Evolutionary conservation across 2,113 vertebrate genomes (phyloP).

Genomic region (Gila orcuttii): DNA sequence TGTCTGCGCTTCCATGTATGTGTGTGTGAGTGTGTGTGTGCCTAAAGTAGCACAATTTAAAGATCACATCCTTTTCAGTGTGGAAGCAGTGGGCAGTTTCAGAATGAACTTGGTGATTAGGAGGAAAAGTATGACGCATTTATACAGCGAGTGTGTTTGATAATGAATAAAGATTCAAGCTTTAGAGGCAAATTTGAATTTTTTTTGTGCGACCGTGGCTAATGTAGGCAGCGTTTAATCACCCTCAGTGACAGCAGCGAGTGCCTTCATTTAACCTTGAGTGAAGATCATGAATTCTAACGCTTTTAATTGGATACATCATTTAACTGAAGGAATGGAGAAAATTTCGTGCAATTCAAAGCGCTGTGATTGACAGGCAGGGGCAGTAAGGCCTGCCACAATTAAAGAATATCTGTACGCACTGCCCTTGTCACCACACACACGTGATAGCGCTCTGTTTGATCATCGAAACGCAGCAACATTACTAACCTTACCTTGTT

Average conservation of each 20-base stretch:
- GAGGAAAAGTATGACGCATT: slow-evolving; percentile 93
- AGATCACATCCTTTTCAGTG: slow-evolving; percentile 85
- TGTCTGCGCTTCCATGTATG: slow-evolving; percentile 24
- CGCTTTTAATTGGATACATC: slow-evolving; percentile 99
- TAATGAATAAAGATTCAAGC: slow-evolving; percentile 99
- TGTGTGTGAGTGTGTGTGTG: slow-evolving; percentile 34
- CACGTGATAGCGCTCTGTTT: slow-evolving; percentile 89
- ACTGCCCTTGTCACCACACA: slow-evolving; percentile 92
- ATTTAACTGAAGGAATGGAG: slow-evolving; percentile 99
- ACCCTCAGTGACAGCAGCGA: slow-evolving; percentile 99
- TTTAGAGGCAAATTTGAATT: slow-evolving; percentile 99
- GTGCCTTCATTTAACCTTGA: slow-evolving; percentile 99
- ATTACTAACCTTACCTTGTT: slow-evolving; percentile 92
- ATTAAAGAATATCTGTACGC: slow-evolving; percentile 99
- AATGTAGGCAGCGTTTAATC: slow-evolving; percentile 99
- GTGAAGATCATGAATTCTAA: slow-evolving; percentile 99
- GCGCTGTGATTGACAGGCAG: slow-evolving; percentile 98
- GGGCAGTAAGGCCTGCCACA: slow-evolving; percentile 98
- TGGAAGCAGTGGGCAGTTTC: slow-evolving; percentile 90
- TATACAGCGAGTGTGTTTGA: slow-evolving; percentile 90
- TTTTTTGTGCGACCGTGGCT: slow-evolving; percentile 94
- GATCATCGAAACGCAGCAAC: slow-evolving; percentile 87
- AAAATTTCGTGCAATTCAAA: slow-evolving; percentile 99
- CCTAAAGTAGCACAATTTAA: slow-evolving; percentile 81
- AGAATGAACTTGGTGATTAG: slow-evolving; percentile 98